A percentile compares a stretch with the other conserved stretches of the same genome.
These are phyloP conservation scores for Dallia pectoralis DNA, from an alignment of 2,797 vertebrate species.

Conservation along the genomic window DNA sequence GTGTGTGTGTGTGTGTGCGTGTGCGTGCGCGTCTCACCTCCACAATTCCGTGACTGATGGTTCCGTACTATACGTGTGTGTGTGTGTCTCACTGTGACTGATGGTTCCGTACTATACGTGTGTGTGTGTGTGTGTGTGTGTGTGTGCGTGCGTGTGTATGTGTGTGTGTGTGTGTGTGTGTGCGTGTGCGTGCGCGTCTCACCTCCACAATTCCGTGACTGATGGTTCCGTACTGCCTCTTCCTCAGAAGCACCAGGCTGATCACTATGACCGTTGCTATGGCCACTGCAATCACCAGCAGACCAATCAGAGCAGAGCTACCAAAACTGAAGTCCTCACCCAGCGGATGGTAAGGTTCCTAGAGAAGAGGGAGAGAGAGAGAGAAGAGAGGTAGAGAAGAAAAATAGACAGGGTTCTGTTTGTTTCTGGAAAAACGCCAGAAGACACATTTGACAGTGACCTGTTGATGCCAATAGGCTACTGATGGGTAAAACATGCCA, in stretches of 20 bases:
- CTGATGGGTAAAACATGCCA: neutral
- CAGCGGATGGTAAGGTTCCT: constrained; percentile 84
- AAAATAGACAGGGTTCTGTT: neutral
- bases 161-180: constrained; percentile 29
- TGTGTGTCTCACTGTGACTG: neutral
- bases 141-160: constrained; percentile 28
- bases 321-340: constrained; percentile 91
- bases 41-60: too few relatives aligned
- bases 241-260: constrained; percentile 95
- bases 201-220: constrained; percentile 99
- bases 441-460: neutral
- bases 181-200: constrained; percentile 42
- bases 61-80: neutral
- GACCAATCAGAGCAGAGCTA: constrained; percentile 91
- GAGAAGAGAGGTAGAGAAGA: neutral
- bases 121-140: constrained; percentile 1
- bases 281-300: constrained; percentile 93
- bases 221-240: constrained; percentile 95
- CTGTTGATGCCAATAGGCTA: neutral
- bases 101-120: neutral
- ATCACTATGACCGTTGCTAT: constrained; percentile 95
- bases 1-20: too few relatives aligned
- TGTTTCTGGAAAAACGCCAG: neutral
- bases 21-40: too few relatives aligned
- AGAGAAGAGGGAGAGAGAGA: constrained; percentile 5